Evolutionary conservation across 2,888 invertebrate genomes (phyloP), one percentile per base, ranked within the genome.

Genomic region (Scelioninae gen. 1): DNA sequence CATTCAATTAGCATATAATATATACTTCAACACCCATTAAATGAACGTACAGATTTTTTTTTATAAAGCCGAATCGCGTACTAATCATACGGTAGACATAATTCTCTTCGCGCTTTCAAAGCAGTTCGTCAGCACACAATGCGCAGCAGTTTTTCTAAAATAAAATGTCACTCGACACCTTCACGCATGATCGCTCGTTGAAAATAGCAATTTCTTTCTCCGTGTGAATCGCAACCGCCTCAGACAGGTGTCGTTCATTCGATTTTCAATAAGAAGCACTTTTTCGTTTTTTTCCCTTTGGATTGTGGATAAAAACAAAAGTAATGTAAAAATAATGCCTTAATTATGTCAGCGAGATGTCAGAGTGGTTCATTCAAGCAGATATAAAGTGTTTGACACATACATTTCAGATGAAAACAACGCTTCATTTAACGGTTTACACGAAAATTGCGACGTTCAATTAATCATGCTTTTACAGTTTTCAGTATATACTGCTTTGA

Each of bases 141-240:
- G n/a, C 45, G 13, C 15, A 6, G 10, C 5, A 49, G 9, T 43
- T 51, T 65, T 56, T 69, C 55, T 69, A 47, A 69, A 56, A 47
- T 56, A 56, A 69, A 69, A 45, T 56, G 69, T 69, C 69, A 69
- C 69, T 69, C 56, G 34, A 56, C 55, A 23, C 55, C 47, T 56
- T 69, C 34, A 47, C 69, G 56, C 68, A 43, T 56, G 68, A 55
- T 55, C 31, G 55, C 68, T n/a, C 15, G 31, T 38, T 49, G 49
- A 71, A 71, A 71, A 60, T 71, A 51, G 71, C 49, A 47, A 60
- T 40, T 71, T 11, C 71, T 29, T 38, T 58, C 45, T 16, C 47
- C 29, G 23, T 38, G 58, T 38, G 34, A 69, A 58, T 58, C 58
- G 31, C 16, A 13, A 45, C 9, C 58, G 23, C 0, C 23, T 10